Evolutionary conservation across 53 echinoderm and acorn worm genomes (phyloP), one percentile per base, ranked within the genome.

Genomic region (Arbacia lixula): DNA sequence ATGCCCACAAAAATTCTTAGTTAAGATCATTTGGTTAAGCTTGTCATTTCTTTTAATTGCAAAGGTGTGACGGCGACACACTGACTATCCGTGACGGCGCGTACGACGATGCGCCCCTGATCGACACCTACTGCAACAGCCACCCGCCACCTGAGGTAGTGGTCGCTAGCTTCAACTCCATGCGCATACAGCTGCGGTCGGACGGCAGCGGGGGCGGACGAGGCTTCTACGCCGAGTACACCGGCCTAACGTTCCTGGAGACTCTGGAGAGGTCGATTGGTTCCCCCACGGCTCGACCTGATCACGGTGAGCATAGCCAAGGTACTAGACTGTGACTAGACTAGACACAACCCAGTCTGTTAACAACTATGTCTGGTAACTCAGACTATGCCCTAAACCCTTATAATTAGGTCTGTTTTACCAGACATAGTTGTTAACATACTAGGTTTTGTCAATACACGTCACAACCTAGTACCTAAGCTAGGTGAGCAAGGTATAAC

Each of bases 181-280:
- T 95, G 86, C 31, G 53, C 28, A 68, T 95, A n/a, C 85, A 86
- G 14, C 93, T 95, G 34, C 79, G 86, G 1, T 85, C 89, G 11
- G 91, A 88, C 46, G 87, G 87, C 24, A 86, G 88, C 32, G 61
- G 86, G 22, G 65, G 74, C 22, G 93, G 93, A 27, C 77, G 61
- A 22, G 93, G 93, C 22, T 93, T 95, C 63, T 90, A 88, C 37
- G 93, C 93, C 26, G 89, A 78, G 38, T 95, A 93, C 63, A 78
- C 65, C 35, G 64, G 64, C 42, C 16, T 63, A 42, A 81, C 82
- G 17, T 81, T 81, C 33, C 82, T 63, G 35, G 46, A 63, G 46
- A 81, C 82, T 0, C 64, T 81, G 43, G 12, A 79, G 16, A 17
- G 17, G 21, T 28, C 12, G 34, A 6, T 29, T 9, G 28, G 4